Percentiles rank a stretch among this genome's conserved stretches.
Evolutionary conservation across 2,113 vertebrate genomes (phyloP).

Genomic region (Riparia riparia): DNA sequence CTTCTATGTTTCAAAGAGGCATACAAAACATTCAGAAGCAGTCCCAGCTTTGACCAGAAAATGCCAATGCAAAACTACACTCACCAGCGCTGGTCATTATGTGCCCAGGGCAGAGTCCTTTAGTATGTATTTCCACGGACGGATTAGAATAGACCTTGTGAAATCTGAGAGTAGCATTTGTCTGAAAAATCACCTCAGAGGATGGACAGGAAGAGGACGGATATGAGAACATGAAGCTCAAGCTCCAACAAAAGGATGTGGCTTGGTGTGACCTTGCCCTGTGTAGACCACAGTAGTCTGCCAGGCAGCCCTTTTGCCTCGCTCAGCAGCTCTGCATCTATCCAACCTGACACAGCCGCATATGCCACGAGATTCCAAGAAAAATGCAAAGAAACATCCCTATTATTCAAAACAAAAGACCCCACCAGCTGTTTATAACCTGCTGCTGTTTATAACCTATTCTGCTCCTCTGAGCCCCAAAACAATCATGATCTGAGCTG

Average conservation of each 20-base stretch:
- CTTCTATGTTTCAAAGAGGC: background rate
- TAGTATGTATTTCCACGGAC: background rate
- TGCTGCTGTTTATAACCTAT: background rate
- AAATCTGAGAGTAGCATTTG: background rate
- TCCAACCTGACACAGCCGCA: rapidly evolving
- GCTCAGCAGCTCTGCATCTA: background rate
- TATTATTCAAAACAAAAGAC: background rate
- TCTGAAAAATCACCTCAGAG: background rate
- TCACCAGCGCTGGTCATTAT: background rate
- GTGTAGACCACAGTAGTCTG: background rate
- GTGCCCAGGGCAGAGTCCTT: background rate
- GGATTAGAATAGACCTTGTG: background rate
- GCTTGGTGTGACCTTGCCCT: background rate
- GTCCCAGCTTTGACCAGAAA: background rate
- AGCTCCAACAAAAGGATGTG: background rate
- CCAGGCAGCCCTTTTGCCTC: background rate
- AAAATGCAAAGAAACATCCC: background rate
- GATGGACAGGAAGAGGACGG: background rate
- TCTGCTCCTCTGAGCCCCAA: background rate
- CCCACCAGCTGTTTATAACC: background rate
- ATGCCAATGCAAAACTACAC: background rate
- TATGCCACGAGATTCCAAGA: rapidly evolving
- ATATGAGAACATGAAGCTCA: background rate
- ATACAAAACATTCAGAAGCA: background rate
- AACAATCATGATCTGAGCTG: background rate